Evolutionary conservation across 2,888 invertebrate species (phyloP).

Genomic region (Ennomos erosarius): DNA sequence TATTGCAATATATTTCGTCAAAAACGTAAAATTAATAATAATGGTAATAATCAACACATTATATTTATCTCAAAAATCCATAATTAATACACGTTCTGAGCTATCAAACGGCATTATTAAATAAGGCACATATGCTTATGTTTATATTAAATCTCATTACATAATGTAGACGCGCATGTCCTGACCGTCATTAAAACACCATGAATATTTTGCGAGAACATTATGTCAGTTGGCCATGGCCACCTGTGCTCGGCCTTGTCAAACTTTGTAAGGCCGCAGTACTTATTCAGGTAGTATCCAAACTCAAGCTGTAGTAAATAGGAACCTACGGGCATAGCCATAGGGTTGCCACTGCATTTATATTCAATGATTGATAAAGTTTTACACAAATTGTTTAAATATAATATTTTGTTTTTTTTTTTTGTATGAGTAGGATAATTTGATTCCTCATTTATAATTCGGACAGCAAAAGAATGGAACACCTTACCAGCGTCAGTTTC

Average conservation of each 20-base stretch:
- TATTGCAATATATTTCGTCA: too few species aligned
- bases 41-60: too few species aligned
- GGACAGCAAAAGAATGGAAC: too few species aligned
- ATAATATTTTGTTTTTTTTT: too few species aligned
- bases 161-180: slow-evolving; percentile 38
- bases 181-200: slow-evolving; percentile 42
- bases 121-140: slow-evolving; percentile 24
- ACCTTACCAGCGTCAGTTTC: too few species aligned
- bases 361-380: too few species aligned
- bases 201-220: slow-evolving; percentile 43
- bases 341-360: neutral
- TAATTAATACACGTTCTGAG: neutral
- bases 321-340: neutral
- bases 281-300: slow-evolving; percentile 13
- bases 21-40: too few species aligned
- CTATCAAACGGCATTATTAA: slow-evolving; percentile 25
- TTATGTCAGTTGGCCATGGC: slow-evolving; percentile 41
- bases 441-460: too few species aligned
- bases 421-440: too few species aligned
- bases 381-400: too few species aligned
- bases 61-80: too few species aligned
- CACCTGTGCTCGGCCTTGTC: slow-evolving; percentile 42
- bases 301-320: slow-evolving; percentile 5
- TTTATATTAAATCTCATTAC: slow-evolving; percentile 38
- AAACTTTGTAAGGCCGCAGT: slow-evolving; percentile 27